Evolutionary conservation across 92 coral and sea anemone species (phyloP).

Genomic region (Siderastrea radians): DNA sequence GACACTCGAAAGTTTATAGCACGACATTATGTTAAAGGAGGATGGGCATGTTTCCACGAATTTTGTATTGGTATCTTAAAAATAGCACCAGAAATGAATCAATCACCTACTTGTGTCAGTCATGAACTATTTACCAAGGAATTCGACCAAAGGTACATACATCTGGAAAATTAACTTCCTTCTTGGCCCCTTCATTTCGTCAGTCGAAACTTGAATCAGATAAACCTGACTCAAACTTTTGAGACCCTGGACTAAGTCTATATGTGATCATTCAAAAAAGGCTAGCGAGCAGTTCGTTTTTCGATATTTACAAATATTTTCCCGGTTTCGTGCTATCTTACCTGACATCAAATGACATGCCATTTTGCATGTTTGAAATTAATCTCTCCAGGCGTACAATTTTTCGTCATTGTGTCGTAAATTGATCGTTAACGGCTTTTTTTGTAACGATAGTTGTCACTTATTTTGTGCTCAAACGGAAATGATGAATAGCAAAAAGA

Average conservation of each 20-base stretch:
- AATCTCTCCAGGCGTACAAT: neutral
- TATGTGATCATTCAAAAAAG: too few relatives aligned
- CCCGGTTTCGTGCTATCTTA: neutral
- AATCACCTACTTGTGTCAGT: neutral
- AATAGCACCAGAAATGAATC: neutral
- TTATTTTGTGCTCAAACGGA: neutral
- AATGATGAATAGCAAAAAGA: neutral
- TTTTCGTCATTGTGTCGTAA: neutral
- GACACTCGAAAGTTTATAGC: neutral
- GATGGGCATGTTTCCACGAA: neutral
- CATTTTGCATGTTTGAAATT: neutral
- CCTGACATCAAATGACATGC: neutral
- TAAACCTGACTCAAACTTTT: too few relatives aligned
- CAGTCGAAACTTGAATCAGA: neutral
- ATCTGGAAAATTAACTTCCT: neutral
- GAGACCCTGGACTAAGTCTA: too few relatives aligned
- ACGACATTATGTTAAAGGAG: neutral
- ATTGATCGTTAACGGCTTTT: neutral
- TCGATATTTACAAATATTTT: neutral
- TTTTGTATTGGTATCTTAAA: neutral
- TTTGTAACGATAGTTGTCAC: neutral
- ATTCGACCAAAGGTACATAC: neutral
- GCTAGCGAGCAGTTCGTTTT: too few relatives aligned
- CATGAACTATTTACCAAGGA: conserved; percentile 2
- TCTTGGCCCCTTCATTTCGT: neutral